Base-by-base conservation (phyloP, 2,113 vertebrate genomes). In the Henicopernis longicauda region DNA sequence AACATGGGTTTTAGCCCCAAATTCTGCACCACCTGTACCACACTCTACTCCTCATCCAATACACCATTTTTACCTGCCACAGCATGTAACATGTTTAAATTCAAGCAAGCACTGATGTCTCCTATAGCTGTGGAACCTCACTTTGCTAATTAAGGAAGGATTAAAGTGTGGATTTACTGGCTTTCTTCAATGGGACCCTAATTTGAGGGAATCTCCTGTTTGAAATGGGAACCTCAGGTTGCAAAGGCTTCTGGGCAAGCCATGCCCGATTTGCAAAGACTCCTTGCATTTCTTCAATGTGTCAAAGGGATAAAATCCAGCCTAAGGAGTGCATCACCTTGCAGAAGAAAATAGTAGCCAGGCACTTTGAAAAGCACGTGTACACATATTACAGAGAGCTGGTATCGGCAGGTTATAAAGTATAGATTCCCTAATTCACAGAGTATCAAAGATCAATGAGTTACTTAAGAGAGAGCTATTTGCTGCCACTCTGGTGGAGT, bases 381-480 rank as follows among this genome's bases (percentile, higher is more conserved):
- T 27, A 17, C 1, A 0, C 1, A 0, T 66, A 18, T 85, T 47
- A 47, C 3, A 49, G 69, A 72, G 65, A 86, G 36, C 59, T 58
- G 45, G 16, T 81, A 90, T 94, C 8, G 44, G 84, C 91, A 83
- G 44, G 50, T 94, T 91, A 95, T 79, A 45, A 79, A 65, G 62
- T 57, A 87, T 66, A 69, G 94, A 80, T 96, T 89, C 71, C 63
- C 67, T 79, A 83, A 97, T 90, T 97, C 89, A 86, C 17, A 57
- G 54, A 71, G 81, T 40, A 91, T 79, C 88, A 92, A 95, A 85
- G 88, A 96, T 94, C 95, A 93, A 81, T 76, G n/a, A 95, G 52
- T 86, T 93, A 52, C 92, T 94, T 92, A 83, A 95, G 95, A 93
- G 94, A 54, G 49, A 91, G 73, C 85, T 96, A 95, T 96, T 97